phyloP scores from a whole-genome alignment of 2,113 vertebrate genomes.

The Hiodon tergisus region DNA sequence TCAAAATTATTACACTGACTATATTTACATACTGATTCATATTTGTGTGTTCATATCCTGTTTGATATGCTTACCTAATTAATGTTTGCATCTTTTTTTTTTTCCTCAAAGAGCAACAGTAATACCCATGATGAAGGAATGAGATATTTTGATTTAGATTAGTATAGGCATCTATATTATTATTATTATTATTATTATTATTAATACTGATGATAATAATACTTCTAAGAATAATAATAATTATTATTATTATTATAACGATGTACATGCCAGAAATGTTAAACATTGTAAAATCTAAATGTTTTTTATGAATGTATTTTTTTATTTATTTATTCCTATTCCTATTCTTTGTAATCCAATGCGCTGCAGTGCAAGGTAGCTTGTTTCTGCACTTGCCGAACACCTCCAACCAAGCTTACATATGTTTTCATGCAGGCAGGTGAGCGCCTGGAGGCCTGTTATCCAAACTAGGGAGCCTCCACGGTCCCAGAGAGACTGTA shows the following conservation, averaged over 20 bases:
- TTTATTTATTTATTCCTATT: neutral
- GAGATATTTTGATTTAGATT: slow-evolving; percentile 10
- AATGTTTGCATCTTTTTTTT: slow-evolving; percentile 24
- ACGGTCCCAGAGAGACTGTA: slow-evolving; percentile 67
- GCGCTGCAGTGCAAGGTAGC: slow-evolving; percentile 76
- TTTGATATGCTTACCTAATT: slow-evolving; percentile 27
- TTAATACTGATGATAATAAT: neutral
- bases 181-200: neutral
- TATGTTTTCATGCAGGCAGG: slow-evolving; percentile 68
- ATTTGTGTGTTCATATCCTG: slow-evolving; percentile 13
- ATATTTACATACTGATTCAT: slow-evolving; percentile 29
- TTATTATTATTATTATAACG: too few relatives aligned
- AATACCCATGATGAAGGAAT: slow-evolving; percentile 19
- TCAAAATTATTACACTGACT: slow-evolving; percentile 28
- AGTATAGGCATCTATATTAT: neutral
- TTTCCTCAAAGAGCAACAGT: slow-evolving; percentile 10
- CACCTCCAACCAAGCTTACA: slow-evolving; percentile 63
- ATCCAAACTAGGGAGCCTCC: slow-evolving; percentile 67
- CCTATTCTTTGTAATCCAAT: slow-evolving; percentile 81
- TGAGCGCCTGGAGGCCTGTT: slow-evolving; percentile 73
- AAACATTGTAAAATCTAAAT: too few relatives aligned
- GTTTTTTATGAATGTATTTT: neutral
- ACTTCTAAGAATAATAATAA: neutral
- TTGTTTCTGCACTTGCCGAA: slow-evolving; percentile 73
- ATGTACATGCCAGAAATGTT: too few relatives aligned